Conservation (phyloP, 2,888 invertebrate species). For the Apodemia duryi region DNA sequence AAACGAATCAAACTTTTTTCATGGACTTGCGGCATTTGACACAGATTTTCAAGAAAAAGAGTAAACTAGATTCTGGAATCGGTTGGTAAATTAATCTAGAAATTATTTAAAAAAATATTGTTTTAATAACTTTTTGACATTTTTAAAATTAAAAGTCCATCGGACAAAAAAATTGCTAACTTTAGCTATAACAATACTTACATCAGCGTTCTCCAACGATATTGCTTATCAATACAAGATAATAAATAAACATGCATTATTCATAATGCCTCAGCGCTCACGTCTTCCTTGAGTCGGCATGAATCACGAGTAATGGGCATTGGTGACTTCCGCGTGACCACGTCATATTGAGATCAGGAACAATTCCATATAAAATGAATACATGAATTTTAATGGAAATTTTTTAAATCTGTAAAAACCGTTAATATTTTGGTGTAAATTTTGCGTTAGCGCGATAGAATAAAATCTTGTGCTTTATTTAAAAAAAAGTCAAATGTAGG, state of each 20-base stretch:
- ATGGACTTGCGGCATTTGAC: no score
- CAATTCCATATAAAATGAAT: background rate
- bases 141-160: no score
- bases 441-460: background rate
- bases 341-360: constrained; percentile 9
- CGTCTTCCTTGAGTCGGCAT: constrained; percentile 1
- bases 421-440: background rate
- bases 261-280: constrained; percentile 1
- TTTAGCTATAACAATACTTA: background rate
- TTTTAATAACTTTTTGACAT: no score
- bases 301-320: background rate
- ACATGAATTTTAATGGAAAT: background rate
- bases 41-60: no score
- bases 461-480: no score
- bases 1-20: no score
- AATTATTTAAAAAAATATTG: no score
- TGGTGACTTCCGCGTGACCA: background rate
- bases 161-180: no score
- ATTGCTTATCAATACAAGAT: constrained; percentile 11
- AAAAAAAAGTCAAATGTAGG: no score
- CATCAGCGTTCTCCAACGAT: background rate
- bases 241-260: constrained; percentile 12
- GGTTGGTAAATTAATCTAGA: no score
- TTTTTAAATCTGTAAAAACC: background rate
- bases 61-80: no score